phyloP scores from a whole-genome alignment of 2,888 invertebrate species.

The Rhamphomyia laevipes region DNA sequence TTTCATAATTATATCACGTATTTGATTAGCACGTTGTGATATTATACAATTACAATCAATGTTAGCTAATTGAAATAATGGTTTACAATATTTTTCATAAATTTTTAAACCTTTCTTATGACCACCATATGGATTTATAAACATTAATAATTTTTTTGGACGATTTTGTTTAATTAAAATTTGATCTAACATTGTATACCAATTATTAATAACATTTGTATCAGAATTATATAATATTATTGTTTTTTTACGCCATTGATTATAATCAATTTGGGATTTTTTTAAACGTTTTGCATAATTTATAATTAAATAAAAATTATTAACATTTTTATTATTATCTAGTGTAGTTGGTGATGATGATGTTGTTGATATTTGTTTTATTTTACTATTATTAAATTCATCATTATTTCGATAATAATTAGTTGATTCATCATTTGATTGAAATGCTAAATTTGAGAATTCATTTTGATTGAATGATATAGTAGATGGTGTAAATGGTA shows the following conservation, averaged over 20 bases:
- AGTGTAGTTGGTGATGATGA: constrained; percentile 9
- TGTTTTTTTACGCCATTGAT: constrained; percentile 45
- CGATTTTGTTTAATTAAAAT: constrained; percentile 34
- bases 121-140: constrained; percentile 78
- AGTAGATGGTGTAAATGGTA: too few relatives aligned
- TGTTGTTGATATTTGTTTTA: not conserved
- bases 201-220: constrained; percentile 46
- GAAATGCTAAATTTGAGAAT: not conserved
- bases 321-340: constrained; percentile 17
- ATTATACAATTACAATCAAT: constrained; percentile 53
- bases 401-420: not conserved
- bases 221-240: constrained; percentile 49
- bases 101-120: constrained; percentile 59
- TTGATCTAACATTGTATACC: constrained; percentile 48
- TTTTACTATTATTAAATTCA: constrained; percentile 24
- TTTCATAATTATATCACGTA: constrained; percentile 50
- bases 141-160: constrained; percentile 59
- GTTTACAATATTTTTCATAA: constrained; percentile 60
- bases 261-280: constrained; percentile 40
- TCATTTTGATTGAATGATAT: not conserved
- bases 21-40: constrained; percentile 67
- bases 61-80: constrained; percentile 50
- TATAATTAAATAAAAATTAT: constrained; percentile 43
- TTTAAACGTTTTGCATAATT: constrained; percentile 43
- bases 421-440: not conserved